A percentile compares a stretch with the other conserved stretches of the same genome.
phyloP scores from a whole-genome alignment of 64 coral and sea anemone genomes.

The Platygyra sinensis region DNA sequence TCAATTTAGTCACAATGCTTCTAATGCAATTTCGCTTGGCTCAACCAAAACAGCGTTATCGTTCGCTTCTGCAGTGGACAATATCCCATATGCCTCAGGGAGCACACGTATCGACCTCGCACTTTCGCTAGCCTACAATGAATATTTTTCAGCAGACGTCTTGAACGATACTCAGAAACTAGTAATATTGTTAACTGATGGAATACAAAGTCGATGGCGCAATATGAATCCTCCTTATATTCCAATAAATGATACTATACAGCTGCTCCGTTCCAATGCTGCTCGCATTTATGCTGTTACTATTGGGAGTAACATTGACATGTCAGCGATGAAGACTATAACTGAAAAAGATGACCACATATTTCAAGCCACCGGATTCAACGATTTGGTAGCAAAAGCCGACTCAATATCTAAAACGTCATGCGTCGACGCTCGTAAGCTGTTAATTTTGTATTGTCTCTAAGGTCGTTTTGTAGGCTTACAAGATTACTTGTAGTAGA shows the following conservation, averaged over 20 bases:
- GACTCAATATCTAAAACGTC: neutral
- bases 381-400: neutral
- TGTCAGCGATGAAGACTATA: neutral
- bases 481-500: no score
- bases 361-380: neutral
- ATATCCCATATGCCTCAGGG: neutral
- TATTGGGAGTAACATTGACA: no score
- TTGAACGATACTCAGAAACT: neutral
- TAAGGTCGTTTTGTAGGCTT: no score
- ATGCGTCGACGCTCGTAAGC: constrained; percentile 1
- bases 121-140: neutral
- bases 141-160: neutral
- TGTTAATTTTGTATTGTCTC: neutral
- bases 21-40: neutral
- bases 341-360: neutral
- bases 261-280: neutral
- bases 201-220: neutral
- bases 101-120: neutral
- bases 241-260: neutral
- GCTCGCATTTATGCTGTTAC: neutral
- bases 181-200: neutral
- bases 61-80: neutral
- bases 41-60: neutral
- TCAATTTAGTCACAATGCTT: neutral
- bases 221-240: neutral